Conservation (phyloP, 2,888 invertebrate genomes). For the Polyommatus icarus region DNA sequence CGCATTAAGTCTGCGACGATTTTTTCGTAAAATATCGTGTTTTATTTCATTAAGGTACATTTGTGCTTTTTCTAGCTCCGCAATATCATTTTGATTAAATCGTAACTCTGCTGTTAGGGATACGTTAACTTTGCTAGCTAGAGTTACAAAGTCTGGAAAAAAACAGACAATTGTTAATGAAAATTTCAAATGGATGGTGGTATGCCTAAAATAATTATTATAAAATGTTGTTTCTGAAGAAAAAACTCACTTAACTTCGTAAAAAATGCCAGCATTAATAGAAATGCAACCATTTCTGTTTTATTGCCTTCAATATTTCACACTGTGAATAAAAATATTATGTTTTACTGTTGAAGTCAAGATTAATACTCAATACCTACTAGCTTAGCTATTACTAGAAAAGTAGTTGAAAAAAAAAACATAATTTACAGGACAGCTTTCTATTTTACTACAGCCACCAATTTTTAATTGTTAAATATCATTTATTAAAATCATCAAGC, state of each 20-base stretch:
- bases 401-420: no score
- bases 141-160: background rate
- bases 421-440: no score
- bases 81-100: conserved; percentile 17
- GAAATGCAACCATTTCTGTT: conserved; percentile 21
- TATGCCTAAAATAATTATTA: background rate
- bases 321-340: background rate
- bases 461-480: no score
- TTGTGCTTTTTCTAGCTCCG: conserved; percentile 22
- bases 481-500: no score
- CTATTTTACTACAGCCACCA: no score
- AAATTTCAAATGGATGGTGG: background rate
- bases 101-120: conserved; percentile 6
- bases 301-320: background rate
- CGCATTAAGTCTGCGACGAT: background rate
- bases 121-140: background rate
- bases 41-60: conserved; percentile 29
- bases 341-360: conserved; percentile 6
- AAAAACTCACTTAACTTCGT: background rate
- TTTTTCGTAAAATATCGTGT: background rate
- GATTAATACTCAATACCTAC: background rate
- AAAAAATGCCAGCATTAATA: background rate
- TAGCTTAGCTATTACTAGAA: no score
- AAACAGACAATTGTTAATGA: background rate
- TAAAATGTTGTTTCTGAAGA: background rate